Evolutionary conservation across 2,888 invertebrate species (phyloP).

Genomic region (Caenorhabditis wallacei): DNA sequence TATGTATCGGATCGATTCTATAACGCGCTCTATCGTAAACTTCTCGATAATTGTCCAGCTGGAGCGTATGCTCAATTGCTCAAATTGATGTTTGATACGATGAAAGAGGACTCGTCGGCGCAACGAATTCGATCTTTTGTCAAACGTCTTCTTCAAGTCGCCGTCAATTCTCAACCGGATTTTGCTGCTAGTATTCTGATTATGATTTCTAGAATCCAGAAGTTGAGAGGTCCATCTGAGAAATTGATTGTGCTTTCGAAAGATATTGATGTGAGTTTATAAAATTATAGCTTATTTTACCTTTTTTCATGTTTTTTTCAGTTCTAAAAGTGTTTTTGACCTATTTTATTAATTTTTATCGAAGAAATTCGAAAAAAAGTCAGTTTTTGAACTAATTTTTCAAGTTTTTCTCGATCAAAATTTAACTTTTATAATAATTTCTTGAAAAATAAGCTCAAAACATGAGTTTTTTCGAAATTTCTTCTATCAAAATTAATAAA

Average conservation of each 20-base stretch:
- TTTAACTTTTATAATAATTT: no score
- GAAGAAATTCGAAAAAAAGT: no score
- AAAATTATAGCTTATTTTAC: not conserved
- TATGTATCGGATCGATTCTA: conserved; percentile 86
- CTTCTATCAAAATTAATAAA: no score
- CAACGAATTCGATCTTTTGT: conserved; percentile 90
- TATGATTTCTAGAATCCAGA: conserved; percentile 84
- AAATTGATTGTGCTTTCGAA: conserved; percentile 85
- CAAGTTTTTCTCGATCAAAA: no score
- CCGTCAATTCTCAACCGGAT: conserved; percentile 88
- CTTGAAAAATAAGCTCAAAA: no score
- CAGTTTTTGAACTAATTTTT: no score
- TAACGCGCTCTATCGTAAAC: conserved; percentile 91
- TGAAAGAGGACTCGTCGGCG: conserved; percentile 85
- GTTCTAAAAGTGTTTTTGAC: no score
- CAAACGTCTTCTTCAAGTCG: conserved; percentile 87
- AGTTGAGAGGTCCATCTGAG: conserved; percentile 86
- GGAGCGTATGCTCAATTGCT: conserved; percentile 85
- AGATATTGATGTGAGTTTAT: conserved; percentile 66
- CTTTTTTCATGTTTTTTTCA: conserved; percentile 19
- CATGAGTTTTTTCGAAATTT: no score
- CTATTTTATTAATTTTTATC: no score
- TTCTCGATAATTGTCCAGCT: conserved; percentile 87
- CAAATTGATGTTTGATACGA: conserved; percentile 86
- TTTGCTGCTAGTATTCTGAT: conserved; percentile 91